A percentile compares a stretch with the other conserved stretches of the same genome.
Conservation (phyloP, 2,113 vertebrate genomes). For the Tachysurus fulvidraco region DNA sequence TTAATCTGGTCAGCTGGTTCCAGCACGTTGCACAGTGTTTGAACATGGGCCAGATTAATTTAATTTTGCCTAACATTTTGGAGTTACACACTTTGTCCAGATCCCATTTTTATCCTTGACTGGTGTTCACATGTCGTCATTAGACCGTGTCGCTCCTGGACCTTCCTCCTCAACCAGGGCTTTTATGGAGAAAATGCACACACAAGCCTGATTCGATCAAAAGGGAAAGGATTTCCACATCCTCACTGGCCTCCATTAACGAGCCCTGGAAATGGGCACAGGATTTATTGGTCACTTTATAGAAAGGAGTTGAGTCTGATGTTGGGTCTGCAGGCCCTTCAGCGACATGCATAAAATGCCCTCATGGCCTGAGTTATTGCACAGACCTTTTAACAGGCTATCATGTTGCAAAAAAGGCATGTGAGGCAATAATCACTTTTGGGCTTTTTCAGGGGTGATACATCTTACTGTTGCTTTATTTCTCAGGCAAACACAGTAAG, state of each 20-base stretch:
- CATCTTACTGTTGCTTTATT: background rate
- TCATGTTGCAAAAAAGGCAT: constrained; percentile 37
- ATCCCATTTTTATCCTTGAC: constrained; percentile 17
- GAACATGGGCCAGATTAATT: background rate
- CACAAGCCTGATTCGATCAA: constrained; percentile 34
- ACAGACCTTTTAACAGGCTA: constrained; percentile 39
- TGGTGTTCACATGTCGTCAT: constrained; percentile 33
- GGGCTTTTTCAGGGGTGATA: background rate
- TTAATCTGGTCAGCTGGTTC: constrained; percentile 2
- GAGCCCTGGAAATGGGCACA: constrained; percentile 36
- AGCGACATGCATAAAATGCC: constrained; percentile 38
- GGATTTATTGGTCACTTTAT: constrained; percentile 48
- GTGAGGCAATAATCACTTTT: constrained; percentile 48
- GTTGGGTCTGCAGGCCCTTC: constrained; percentile 34
- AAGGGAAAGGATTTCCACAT: constrained; percentile 41
- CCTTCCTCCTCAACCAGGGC: constrained; percentile 10
- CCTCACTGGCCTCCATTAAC: constrained; percentile 38
- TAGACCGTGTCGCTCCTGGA: constrained; percentile 28
- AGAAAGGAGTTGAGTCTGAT: constrained; percentile 28
- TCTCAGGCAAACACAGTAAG: background rate
- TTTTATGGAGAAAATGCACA: constrained; percentile 39
- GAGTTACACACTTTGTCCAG: constrained; percentile 20
- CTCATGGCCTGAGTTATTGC: constrained; percentile 39
- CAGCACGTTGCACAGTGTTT: background rate
- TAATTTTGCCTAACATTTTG: constrained; percentile 26